phyloP scores from a whole-genome alignment of 53 echinoderm and acorn worm species.

The Astropecten irregularis region DNA sequence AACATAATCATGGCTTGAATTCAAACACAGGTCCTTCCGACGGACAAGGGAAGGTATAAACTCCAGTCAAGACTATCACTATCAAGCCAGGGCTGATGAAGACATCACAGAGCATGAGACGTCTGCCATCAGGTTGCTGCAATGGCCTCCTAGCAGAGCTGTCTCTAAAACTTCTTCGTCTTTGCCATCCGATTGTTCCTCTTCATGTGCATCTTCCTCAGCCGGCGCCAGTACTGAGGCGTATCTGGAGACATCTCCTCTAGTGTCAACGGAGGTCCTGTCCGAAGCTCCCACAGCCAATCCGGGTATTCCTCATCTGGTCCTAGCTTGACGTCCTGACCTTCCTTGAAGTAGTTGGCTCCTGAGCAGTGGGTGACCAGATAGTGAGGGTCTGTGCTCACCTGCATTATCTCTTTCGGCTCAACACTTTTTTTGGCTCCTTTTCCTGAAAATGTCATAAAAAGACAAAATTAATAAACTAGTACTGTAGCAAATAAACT shows the following conservation, averaged over 20 bases:
- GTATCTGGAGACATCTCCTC: conserved; percentile 81
- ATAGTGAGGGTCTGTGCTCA: conserved; percentile 82
- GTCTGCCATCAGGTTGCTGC: too few relatives aligned
- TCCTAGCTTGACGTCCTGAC: conserved; percentile 75
- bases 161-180: conserved; percentile 45
- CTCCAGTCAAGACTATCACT: background rate
- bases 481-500: too few relatives aligned
- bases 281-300: conserved; percentile 91
- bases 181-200: conserved; percentile 87
- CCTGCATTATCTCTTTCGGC: conserved; percentile 70
- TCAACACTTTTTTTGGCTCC: conserved; percentile 30
- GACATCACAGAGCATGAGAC: too few relatives aligned
- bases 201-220: conserved; percentile 83
- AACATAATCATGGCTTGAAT: too few relatives aligned
- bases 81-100: background rate
- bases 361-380: conserved; percentile 78
- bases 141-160: too few relatives aligned
- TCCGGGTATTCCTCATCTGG: conserved; percentile 92
- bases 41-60: too few relatives aligned
- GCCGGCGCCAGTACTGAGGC: conserved; percentile 84
- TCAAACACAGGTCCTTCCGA: too few relatives aligned
- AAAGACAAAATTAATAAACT: too few relatives aligned
- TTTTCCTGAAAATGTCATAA: background rate
- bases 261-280: conserved; percentile 67
- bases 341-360: conserved; percentile 85